These are phyloP conservation scores for Phyllotreta striolata DNA, from an alignment of 2,888 invertebrate species.

Conservation along the genomic window DNA sequence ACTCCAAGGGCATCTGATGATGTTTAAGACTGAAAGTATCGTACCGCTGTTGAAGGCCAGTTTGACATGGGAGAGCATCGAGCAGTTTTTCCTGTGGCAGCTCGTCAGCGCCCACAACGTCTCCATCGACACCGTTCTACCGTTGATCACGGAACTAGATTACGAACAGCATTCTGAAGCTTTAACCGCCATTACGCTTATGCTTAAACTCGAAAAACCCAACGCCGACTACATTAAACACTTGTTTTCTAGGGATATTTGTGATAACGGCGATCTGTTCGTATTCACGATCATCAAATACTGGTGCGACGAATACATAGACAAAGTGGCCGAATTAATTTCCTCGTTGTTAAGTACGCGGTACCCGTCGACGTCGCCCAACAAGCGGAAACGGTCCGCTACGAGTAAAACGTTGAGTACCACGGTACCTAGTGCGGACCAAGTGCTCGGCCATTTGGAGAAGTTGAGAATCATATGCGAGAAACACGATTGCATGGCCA, in stretches of 20 bases:
- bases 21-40: conserved; percentile 82
- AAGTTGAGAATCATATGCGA: conserved; percentile 82
- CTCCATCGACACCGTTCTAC: conserved; percentile 87
- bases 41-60: conserved; percentile 81
- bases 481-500: conserved; percentile 73
- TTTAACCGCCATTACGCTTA: conserved; percentile 85
- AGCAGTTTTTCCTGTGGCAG: conserved; percentile 98
- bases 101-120: conserved; percentile 93
- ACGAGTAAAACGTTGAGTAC: conserved; percentile 76
- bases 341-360: conserved; percentile 80
- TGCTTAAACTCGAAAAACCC: conserved; percentile 92
- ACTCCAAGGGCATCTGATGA: conserved; percentile 71
- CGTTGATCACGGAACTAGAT: conserved; percentile 79
- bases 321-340: conserved; percentile 84
- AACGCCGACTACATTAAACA: conserved; percentile 85
- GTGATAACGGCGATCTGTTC: conserved; percentile 78
- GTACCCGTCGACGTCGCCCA: conserved; percentile 88
- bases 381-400: conserved; percentile 83
- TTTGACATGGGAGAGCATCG: conserved; percentile 95
- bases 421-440: conserved; percentile 81
- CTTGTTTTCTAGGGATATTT: conserved; percentile 70
- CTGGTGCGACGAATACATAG: conserved; percentile 94
- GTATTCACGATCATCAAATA: conserved; percentile 90
- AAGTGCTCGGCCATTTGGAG: conserved; percentile 92
- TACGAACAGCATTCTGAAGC: conserved; percentile 91